A percentile compares a stretch with the other conserved stretches of the same genome.
Conservation (phyloP, 2,797 vertebrate genomes). For the Nothura maculosa region DNA sequence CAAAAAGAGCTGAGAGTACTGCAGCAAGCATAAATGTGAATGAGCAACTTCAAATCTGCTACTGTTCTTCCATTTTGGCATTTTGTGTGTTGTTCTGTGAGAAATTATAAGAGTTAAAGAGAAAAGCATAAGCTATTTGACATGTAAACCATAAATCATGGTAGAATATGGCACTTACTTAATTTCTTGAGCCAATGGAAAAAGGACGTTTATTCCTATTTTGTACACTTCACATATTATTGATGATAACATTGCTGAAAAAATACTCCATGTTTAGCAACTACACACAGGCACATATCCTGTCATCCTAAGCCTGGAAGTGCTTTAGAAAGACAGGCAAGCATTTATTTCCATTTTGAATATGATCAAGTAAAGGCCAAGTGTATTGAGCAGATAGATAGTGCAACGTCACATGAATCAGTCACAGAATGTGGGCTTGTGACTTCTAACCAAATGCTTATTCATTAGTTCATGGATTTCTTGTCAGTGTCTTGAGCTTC, state of each 20-base stretch:
- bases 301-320: background rate
- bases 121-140: background rate
- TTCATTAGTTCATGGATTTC: conserved; percentile 55
- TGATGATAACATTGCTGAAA: background rate
- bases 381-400: background rate
- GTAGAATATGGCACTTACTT: background rate
- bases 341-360: conserved; percentile 35
- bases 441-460: background rate
- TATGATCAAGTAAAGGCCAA: fast-evolving
- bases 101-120: background rate
- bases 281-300: background rate
- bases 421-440: conserved; percentile 1
- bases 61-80: background rate
- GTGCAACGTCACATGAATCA: background rate
- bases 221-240: background rate
- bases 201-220: background rate
- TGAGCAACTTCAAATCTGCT: background rate
- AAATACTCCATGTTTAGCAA: background rate
- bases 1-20: background rate
- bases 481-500: conserved; percentile 33
- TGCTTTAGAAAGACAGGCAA: background rate
- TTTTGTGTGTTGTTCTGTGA: background rate
- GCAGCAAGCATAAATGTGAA: background rate
- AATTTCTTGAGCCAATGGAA: background rate
- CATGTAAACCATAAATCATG: background rate